Evolutionary conservation across 2,888 invertebrate species (phyloP), one percentile per base, ranked within the genome.

Genomic region (Sphaeridia pumilis): DNA sequence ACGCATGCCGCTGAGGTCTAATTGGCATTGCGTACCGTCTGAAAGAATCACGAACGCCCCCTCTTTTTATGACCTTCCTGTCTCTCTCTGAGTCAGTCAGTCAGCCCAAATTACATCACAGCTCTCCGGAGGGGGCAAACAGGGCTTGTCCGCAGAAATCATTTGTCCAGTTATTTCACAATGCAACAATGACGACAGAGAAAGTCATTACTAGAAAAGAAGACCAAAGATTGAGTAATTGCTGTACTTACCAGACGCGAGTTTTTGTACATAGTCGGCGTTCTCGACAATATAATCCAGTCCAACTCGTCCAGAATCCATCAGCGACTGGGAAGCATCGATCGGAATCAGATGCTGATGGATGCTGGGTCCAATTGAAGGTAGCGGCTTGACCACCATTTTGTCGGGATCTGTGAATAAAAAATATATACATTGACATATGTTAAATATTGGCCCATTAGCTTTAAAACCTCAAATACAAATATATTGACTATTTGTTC

Each of bases 251-350:
- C 79, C 79, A 70, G 87, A 84, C 48, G 90, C 88, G 67, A 93
- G 80, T 73, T 92, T 90, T 67, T 81, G 80, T 66, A 87, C 84
- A 73, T 90, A 90, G 72, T 90, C 90, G 62, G 85, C 85, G 74
- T 90, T 88, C 73, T 90, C 87, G 65, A 92, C 88, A 71, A 93
- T 88, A 73, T 88, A 89, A 75, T 90, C 89, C 73, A 93, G 78
- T 67, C 92, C 92, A 72, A 89, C 84, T 68, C 87, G 82, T 4
- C 61, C 63, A 70, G 89, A 86, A 77, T 92, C 92, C 87, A 92
- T 86, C 58, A 61, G 62, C 45, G 52, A 42, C 22, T 28, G 26
- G 17, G 49, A 35, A n/a, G 48, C 45, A 34, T 52, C 49, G 2
- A 34, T 22, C 20, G 41, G 24, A 10, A 35, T 25, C 20, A n/a